phyloP scores from a whole-genome alignment of 2,888 invertebrate genomes.

The Drosophila kambysellisi region DNA sequence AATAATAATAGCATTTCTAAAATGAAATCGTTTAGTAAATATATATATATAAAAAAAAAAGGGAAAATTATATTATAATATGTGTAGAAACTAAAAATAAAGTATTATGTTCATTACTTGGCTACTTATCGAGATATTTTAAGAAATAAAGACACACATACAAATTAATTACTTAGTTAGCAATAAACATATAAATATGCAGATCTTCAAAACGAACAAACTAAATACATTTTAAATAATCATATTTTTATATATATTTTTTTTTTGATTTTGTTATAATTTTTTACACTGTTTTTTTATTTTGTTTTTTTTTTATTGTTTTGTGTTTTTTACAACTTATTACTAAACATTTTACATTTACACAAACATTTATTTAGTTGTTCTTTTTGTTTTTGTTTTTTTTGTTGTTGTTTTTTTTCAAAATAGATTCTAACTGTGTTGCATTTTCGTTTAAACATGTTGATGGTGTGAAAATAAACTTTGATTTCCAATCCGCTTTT shows the following conservation, averaged over 20 bases:
- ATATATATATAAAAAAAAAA: constrained; percentile 18
- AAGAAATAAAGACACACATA: constrained; percentile 38
- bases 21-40: constrained; percentile 68
- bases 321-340: constrained; percentile 26
- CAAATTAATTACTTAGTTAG: constrained; percentile 48
- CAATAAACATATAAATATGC: constrained; percentile 55
- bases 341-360: constrained; percentile 50
- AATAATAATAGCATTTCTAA: constrained; percentile 63
- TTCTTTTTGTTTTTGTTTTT: constrained; percentile 34
- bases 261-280: constrained; percentile 32
- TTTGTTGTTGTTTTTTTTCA: constrained; percentile 6
- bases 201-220: constrained; percentile 55
- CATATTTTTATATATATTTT: constrained; percentile 10
- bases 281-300: constrained; percentile 56
- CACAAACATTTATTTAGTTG: constrained; percentile 59
- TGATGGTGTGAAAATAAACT: constrained; percentile 45
- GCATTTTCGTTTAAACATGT: constrained; percentile 25
- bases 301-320: not conserved
- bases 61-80: constrained; percentile 9
- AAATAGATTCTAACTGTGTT: constrained; percentile 48
- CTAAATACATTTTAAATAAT: constrained; percentile 52
- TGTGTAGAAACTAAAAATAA: constrained; percentile 50
- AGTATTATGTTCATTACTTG: constrained; percentile 69
- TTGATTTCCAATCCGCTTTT: constrained; percentile 13
- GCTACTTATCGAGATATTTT: constrained; percentile 60